A percentile compares a stretch with the other conserved stretches of the same genome.
Evolutionary conservation across 2,113 vertebrate species (phyloP).

Genomic region (Takifugu bimaculatus): DNA sequence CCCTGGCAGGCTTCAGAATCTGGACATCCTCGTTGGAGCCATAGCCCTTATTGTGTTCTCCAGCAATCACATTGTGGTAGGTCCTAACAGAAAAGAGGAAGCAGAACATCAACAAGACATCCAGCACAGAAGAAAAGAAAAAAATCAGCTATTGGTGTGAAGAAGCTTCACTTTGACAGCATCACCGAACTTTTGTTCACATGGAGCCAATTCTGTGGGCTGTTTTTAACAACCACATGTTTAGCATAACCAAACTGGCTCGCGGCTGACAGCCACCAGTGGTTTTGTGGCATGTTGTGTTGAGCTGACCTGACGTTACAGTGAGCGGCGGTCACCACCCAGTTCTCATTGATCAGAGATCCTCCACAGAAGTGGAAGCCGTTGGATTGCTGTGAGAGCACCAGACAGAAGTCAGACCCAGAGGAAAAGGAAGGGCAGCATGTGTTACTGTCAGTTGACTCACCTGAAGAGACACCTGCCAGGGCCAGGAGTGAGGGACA

Average conservation of each 20-base stretch:
- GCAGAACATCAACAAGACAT: neutral
- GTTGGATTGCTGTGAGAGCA: conserved; percentile 65
- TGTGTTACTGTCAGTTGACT: conserved; percentile 21
- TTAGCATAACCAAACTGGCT: neutral
- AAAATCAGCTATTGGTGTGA: no score
- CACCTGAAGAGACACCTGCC: conserved; percentile 76
- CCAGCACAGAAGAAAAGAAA: no score
- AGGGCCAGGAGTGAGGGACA: conserved; percentile 72
- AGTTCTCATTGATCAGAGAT: conserved; percentile 76
- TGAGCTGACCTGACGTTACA: conserved; percentile 75
- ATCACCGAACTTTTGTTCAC: no score
- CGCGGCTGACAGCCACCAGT: neutral
- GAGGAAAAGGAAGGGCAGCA: neutral
- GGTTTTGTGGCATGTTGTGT: neutral
- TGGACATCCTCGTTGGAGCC: conserved; percentile 60
- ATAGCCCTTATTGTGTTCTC: conserved; percentile 77
- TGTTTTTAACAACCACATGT: no score
- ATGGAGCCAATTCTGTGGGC: no score
- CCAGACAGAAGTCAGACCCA: neutral
- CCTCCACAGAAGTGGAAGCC: conserved; percentile 79
- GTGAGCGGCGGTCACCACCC: conserved; percentile 80
- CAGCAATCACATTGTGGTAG: conserved; percentile 77
- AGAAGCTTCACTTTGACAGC: no score
- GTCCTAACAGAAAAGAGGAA: conserved; percentile 62
- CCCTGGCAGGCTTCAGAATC: conserved; percentile 73